Evolutionary conservation across 2,888 invertebrate species (phyloP).

Genomic region (Gymnosoma rotundatum): DNA sequence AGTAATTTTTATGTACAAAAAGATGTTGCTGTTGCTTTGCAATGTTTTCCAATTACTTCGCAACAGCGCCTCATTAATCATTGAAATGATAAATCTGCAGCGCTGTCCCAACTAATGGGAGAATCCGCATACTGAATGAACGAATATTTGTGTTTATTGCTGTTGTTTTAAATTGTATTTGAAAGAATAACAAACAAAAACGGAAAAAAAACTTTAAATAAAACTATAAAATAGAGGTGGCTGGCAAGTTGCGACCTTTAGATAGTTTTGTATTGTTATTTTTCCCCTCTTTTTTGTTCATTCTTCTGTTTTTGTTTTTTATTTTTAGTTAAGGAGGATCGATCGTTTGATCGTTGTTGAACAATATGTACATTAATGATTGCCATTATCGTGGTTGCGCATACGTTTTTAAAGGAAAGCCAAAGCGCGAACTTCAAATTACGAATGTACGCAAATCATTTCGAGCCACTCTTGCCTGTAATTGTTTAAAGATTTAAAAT

Average conservation of each 20-base stretch:
- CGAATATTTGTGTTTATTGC: constrained; percentile 13
- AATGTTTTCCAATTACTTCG: constrained; percentile 79
- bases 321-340: constrained; percentile 43
- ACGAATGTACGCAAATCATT: constrained; percentile 60
- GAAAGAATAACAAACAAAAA: background rate
- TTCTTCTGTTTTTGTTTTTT: background rate
- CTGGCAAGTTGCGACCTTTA: constrained; percentile 44
- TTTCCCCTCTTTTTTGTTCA: background rate
- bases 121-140: constrained; percentile 41
- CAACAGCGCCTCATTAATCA: constrained; percentile 78
- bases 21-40: constrained; percentile 72
- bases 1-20: constrained; percentile 58
- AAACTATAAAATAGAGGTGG: constrained; percentile 41
- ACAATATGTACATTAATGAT: constrained; percentile 65
- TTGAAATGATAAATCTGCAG: constrained; percentile 77
- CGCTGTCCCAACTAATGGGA: constrained; percentile 64
- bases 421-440: constrained; percentile 17
- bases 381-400: constrained; percentile 59
- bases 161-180: constrained; percentile 18
- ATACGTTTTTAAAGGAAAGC: constrained; percentile 6
- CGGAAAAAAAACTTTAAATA: background rate
- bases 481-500: background rate
- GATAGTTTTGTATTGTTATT: constrained; percentile 48
- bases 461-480: constrained; percentile 25
- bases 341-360: constrained; percentile 58